phyloP scores from a whole-genome alignment of 2,888 invertebrate genomes.

The Ptychoptera albimana region DNA sequence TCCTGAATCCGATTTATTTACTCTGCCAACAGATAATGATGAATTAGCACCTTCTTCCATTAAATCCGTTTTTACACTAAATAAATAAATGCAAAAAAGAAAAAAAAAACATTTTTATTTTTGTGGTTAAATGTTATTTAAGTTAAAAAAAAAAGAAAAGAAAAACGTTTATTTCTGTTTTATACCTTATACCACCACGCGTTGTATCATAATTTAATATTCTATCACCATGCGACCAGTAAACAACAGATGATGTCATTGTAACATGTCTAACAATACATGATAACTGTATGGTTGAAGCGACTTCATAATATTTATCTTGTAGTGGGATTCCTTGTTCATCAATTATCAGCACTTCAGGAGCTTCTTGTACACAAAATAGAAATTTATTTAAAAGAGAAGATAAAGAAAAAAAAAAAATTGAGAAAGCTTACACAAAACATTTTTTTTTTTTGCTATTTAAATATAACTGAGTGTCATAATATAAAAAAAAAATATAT shows the following conservation, averaged over 20 bases:
- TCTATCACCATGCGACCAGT: conserved; percentile 35
- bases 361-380: conserved; percentile 25
- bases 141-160: conserved; percentile 1
- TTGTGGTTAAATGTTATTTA: conserved; percentile 1
- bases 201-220: conserved; percentile 36
- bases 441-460: no score
- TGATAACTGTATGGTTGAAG: conserved; percentile 37
- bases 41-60: conserved; percentile 34
- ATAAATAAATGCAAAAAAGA: background rate
- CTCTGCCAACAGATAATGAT: conserved; percentile 32
- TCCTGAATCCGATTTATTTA: conserved; percentile 32
- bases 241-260: conserved; percentile 35
- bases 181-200: conserved; percentile 35
- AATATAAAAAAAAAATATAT: no score
- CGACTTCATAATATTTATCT: conserved; percentile 38
- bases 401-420: no score
- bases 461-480: no score
- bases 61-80: conserved; percentile 34
- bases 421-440: no score
- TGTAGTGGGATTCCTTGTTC: conserved; percentile 35
- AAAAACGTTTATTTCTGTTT: background rate
- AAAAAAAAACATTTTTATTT: background rate
- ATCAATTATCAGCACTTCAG: conserved; percentile 38
- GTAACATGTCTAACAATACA: conserved; percentile 37
- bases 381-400: no score